Percentiles rank a stretch among this genome's conserved stretches.
Conservation (phyloP, 1,140 invertebrate species). For the Harpegnathos saltator region DNA sequence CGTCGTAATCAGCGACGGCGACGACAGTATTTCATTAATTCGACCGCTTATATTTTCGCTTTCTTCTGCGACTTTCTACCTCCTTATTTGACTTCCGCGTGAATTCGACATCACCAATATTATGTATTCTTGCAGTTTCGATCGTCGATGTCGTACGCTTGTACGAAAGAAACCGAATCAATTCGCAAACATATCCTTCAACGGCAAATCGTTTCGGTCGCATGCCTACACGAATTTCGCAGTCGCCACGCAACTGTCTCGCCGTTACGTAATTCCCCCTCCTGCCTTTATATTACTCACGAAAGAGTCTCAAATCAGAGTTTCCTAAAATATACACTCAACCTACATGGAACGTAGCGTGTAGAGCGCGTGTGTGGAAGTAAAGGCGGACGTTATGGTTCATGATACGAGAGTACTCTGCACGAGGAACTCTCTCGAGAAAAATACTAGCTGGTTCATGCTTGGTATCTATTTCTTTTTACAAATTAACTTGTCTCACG, state of each 20-base stretch:
- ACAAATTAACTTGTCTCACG: too few species aligned
- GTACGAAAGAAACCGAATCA: not conserved
- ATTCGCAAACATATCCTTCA: not conserved
- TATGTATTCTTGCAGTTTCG: not conserved
- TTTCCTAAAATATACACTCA: slow-evolving; percentile 42
- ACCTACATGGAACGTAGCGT: slow-evolving; percentile 29
- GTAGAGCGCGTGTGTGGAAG: not conserved
- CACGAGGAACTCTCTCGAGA: not conserved
- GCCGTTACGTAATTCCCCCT: slow-evolving; percentile 12
- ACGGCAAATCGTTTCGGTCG: slow-evolving; percentile 5
- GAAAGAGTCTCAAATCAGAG: not conserved
- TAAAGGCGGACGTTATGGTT: not conserved
- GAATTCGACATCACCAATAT: not conserved
- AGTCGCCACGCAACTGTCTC: not conserved
- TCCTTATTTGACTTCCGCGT: not conserved
- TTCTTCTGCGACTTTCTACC: not conserved
- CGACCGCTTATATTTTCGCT: not conserved
- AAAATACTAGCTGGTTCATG: not conserved
- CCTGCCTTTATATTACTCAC: not conserved
- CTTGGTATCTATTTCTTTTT: not conserved
- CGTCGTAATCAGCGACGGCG: too few species aligned
- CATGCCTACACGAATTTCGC: not conserved
- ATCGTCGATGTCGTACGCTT: not conserved
- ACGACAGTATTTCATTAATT: slow-evolving; percentile 11
- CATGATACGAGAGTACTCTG: not conserved